phyloP scores from a whole-genome alignment of 2,797 vertebrate genomes.

The Myoxocephalus aenaeus region DNA sequence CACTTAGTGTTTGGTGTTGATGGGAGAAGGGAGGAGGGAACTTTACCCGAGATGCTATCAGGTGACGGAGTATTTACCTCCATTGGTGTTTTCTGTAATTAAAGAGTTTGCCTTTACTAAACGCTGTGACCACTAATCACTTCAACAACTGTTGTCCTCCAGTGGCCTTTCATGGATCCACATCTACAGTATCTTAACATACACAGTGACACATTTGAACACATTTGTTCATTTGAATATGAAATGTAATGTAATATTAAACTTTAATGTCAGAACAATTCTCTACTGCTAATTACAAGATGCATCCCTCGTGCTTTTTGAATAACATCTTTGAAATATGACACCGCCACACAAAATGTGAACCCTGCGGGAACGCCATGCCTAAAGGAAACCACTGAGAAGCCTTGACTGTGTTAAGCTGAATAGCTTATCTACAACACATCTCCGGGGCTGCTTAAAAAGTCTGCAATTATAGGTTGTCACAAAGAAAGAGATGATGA shows the following conservation, averaged over 20 bases:
- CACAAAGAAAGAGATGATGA: constrained; percentile 68
- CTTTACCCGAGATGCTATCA: constrained; percentile 79
- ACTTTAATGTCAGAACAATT: constrained; percentile 24
- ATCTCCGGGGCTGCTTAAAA: constrained; percentile 78
- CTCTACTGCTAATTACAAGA: constrained; percentile 47
- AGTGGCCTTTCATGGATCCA: constrained; percentile 46
- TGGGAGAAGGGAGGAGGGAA: constrained; percentile 19
- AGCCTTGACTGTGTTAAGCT: constrained; percentile 61
- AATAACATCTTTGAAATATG: constrained; percentile 74
- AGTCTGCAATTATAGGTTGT: constrained; percentile 74
- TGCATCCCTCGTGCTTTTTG: constrained; percentile 49
- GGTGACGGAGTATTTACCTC: constrained; percentile 77
- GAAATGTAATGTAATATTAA: neutral
- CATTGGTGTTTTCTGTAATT: constrained; percentile 78
- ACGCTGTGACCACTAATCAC: constrained; percentile 74
- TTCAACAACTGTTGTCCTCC: constrained; percentile 52
- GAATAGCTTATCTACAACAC: constrained; percentile 72
- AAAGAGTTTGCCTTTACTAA: constrained; percentile 75
- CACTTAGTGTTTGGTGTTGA: constrained; percentile 59
- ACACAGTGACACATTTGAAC: constrained; percentile 15
- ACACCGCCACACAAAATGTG: constrained; percentile 52
- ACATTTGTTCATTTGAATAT: constrained; percentile 9
- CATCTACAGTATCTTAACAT: constrained; percentile 25
- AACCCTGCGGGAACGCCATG: constrained; percentile 44
- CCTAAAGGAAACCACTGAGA: constrained; percentile 57